Base-by-base conservation (phyloP, 2,797 vertebrate genomes). In the Apogon talboti region DNA sequence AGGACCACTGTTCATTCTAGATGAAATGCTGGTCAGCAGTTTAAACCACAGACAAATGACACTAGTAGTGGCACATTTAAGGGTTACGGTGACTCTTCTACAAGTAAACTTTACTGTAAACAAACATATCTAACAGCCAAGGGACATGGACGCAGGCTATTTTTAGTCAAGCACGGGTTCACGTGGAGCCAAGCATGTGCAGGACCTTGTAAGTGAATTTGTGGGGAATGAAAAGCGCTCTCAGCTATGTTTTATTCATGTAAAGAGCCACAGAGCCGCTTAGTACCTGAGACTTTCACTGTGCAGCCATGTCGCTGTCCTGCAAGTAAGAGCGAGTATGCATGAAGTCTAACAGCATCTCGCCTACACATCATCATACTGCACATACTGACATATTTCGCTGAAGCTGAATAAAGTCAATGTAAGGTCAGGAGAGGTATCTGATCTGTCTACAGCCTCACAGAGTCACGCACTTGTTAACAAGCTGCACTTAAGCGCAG, bases 211-310 rank as follows among this genome's bases (percentile, higher is more conserved):
- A 82, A 87, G 84, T 88, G 80, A 83, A 72, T 77, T 87, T 74
- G 71, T 53, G 24, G 50, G 68, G 65, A 85, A 78, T 82, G 79
- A 88, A 83, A 83, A 59, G 61, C 73, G 52, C 84, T 86, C 61
- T 54, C 54, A 63, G n/a, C 15, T 58, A 82, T 93, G 65, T 83
- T 89, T 93, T 86, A 94, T 93, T 93, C 50, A 94, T 71, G 44
- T 50, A 18, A 15, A 58, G 53, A 84, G 67, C 62, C 51, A 68
- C 45, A 56, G 73, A 89, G 56, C 82, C 83, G 57, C 66, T 69
- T 56, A 68, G 64, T 60, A 52, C 60, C 61, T 57, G 19, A 73
- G 43, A 71, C 61, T 41, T 24, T 48, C 42, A n/a, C 44, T 44
- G 33, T 11, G 16, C 24, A 16, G 14, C 44, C 47, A 46, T 57